Base-by-base conservation (phyloP, 2,888 invertebrate genomes). In the Acronicta leporina region DNA sequence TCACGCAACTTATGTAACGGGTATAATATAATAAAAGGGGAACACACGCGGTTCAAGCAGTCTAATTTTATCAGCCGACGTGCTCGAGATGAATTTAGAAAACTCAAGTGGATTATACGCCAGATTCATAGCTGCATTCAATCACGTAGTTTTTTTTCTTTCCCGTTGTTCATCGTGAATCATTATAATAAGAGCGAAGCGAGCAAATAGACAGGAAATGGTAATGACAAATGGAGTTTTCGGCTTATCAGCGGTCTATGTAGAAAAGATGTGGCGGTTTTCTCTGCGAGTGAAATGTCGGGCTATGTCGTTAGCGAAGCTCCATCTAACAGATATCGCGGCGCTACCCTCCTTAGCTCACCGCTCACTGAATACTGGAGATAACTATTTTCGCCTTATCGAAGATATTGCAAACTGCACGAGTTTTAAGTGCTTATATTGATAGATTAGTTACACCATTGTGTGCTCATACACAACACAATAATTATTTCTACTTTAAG, bases 211-310 rank as follows among this genome's bases (percentile, higher is more conserved):
- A 79, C 79, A 79, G 80, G 85, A 84, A 86, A 87, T 86, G 85
- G 81, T 88, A 87, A 92, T 90, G 89, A 91, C 86, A 91, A 91
- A 90, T 87, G 82, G 84, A 69, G 70, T 73, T 81, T 77, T 80
- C 73, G 84, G 82, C 83, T 85, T 84, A 89, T 90, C 89, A 75
- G 76, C 79, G 79, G 77, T 82, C 83, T 79, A 74, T 76, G 79
- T 80, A 83, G 87, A 84, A 87, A 87, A 86, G 86, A 86, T 84
- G 82, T 85, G 84, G 80, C 82, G 80, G 82, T 84, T 86, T 87
- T 85, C 84, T 85, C 80, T 67, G 82, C 78, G 80, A 86, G 84
- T 86, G 77, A 87, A 87, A 88, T 84, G 84, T 63, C 84, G 81
- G 79, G 79, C 80, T 81, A 83, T 77, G 86, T 89, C 89, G 87